Evolutionary conservation across 2,113 vertebrate genomes (phyloP).

Genomic region (Eulemur macaco): DNA sequence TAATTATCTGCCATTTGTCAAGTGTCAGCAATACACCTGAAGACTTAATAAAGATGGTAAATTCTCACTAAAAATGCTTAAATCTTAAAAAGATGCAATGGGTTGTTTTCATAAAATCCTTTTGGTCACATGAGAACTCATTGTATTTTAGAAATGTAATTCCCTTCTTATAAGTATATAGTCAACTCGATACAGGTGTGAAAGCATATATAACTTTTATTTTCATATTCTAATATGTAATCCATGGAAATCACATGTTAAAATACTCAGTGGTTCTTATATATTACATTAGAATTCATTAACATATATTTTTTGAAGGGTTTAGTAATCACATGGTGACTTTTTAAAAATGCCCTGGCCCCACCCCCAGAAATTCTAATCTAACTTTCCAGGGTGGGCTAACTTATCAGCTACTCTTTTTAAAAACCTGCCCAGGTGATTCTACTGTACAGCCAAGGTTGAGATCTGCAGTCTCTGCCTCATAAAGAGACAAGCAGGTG

Average conservation of each 20-base stretch:
- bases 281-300: slow-evolving; percentile 10
- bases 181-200: neutral
- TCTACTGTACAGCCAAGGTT: neutral
- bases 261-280: slow-evolving; percentile 1
- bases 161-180: neutral
- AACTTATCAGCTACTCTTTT: neutral
- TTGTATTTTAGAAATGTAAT: slow-evolving; percentile 7
- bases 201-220: slow-evolving; percentile 14
- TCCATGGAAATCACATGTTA: neutral
- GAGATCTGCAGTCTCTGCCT: neutral
- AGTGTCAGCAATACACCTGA: neutral
- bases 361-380: neutral
- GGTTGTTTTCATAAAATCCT: neutral
- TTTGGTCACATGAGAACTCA: neutral
- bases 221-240: slow-evolving; percentile 20
- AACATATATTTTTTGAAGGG: neutral
- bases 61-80: neutral
- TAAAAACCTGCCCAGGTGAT: neutral
- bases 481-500: neutral
- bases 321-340: neutral
- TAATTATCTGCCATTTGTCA: slow-evolving; percentile 53
- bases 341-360: neutral
- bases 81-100: neutral
- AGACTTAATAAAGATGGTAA: slow-evolving; percentile 9
- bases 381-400: neutral